phyloP scores from a whole-genome alignment of 2,113 vertebrate genomes.

The Nothocercus nigrocapillus region DNA sequence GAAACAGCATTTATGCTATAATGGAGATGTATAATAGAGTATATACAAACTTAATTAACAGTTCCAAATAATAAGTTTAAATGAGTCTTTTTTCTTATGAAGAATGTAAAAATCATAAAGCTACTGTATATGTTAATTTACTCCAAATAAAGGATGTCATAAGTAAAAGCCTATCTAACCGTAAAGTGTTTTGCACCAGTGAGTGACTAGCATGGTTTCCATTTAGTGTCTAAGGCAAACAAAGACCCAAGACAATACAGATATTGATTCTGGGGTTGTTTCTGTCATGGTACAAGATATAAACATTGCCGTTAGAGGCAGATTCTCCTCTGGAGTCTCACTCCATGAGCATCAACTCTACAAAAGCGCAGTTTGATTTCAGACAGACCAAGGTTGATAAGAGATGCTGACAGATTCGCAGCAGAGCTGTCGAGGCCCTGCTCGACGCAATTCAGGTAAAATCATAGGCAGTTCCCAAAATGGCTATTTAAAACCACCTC shows the following conservation, averaged over 20 bases:
- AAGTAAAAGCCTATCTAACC: not conserved
- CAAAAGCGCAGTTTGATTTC: not conserved
- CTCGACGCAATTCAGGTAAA: not conserved
- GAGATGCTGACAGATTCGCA: not conserved
- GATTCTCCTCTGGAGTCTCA: not conserved
- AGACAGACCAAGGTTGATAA: not conserved
- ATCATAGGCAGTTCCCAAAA: not conserved
- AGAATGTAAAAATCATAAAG: not conserved
- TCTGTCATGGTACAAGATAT: rapidly evolving
- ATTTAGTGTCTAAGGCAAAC: not conserved
- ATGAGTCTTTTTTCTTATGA: not conserved
- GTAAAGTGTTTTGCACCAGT: not conserved
- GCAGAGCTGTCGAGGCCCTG: not conserved
- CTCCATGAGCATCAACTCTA: not conserved
- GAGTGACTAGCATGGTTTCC: not conserved
- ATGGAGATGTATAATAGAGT: not conserved
- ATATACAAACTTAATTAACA: not conserved
- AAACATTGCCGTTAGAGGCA: not conserved
- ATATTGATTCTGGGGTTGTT: not conserved
- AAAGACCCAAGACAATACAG: not conserved
- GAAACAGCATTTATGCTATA: not conserved
- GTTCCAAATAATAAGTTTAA: not conserved
- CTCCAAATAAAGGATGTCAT: not conserved
- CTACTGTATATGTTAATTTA: not conserved
- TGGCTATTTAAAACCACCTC: not conserved